Conservation (phyloP, 2,797 vertebrate species). For the Margarornis squamiger region DNA sequence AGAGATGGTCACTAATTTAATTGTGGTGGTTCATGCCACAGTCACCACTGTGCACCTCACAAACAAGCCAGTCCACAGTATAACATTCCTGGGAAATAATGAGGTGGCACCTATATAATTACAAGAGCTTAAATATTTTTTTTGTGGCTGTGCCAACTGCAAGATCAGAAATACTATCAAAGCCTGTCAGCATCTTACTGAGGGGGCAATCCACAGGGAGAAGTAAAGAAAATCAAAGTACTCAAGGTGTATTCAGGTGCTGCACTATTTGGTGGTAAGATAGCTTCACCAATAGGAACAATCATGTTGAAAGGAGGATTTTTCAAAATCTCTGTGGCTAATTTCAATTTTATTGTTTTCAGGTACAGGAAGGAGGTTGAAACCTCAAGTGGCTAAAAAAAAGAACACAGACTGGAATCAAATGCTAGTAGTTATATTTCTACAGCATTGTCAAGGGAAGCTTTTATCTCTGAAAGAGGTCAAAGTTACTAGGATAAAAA, state of each 20-base stretch:
- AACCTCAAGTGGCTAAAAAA: not conserved
- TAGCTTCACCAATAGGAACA: not conserved
- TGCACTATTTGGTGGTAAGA: not conserved
- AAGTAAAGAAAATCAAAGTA: not conserved
- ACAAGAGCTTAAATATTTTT: not conserved
- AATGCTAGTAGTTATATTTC: not conserved
- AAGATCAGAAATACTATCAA: not conserved
- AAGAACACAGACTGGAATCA: not conserved
- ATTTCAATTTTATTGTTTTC: not conserved
- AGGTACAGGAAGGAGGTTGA: not conserved
- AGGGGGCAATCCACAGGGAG: not conserved
- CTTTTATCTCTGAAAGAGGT: not conserved
- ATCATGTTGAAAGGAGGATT: not conserved
- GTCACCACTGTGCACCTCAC: not conserved
- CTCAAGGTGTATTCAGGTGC: not conserved
- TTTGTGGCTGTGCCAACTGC: not conserved
- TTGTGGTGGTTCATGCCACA: not conserved
- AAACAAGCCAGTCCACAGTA: not conserved
- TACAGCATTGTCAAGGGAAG: not conserved
- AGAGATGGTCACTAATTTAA: not conserved
- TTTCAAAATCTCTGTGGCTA: not conserved
- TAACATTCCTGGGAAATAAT: not conserved
- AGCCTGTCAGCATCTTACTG: not conserved
- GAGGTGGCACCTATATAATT: not conserved
- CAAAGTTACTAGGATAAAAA: not conserved